Evolutionary conservation across 2,888 invertebrate genomes (phyloP).

Genomic region (Mesorhabditis belari): DNA sequence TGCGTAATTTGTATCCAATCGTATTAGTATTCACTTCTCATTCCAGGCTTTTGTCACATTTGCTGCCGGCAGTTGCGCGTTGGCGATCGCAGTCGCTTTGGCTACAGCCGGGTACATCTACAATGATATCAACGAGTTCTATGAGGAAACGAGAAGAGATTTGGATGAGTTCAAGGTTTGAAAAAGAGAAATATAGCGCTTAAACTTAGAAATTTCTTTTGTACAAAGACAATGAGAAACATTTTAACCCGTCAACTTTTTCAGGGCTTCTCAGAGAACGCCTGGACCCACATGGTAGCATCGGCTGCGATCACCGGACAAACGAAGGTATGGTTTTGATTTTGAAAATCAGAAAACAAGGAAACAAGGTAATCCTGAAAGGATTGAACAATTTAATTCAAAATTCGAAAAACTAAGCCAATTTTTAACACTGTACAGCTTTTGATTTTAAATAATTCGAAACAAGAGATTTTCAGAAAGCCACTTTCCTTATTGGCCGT

Average conservation of each 20-base stretch:
- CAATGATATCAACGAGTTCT: not conserved
- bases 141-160: not conserved
- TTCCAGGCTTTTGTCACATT: not conserved
- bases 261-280: not conserved
- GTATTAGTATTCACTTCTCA: no score
- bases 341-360: not conserved
- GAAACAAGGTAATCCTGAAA: no score
- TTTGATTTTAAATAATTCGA: no score
- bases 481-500: not conserved
- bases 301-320: not conserved
- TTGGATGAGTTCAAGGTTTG: not conserved
- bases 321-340: not conserved
- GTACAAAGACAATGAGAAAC: no score
- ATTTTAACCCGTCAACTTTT: no score
- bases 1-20: no score
- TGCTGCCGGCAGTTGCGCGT: not conserved
- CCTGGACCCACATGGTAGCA: not conserved
- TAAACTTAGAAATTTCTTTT: no score
- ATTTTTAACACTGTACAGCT: no score
- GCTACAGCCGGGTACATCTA: not conserved
- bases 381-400: no score
- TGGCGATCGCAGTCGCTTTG: not conserved
- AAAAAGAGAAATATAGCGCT: not conserved
- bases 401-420: no score
- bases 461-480: no score